These are phyloP conservation scores for Notarius quadriscutis DNA, from an alignment of 2,113 vertebrate genomes.

Conservation along the genomic window DNA sequence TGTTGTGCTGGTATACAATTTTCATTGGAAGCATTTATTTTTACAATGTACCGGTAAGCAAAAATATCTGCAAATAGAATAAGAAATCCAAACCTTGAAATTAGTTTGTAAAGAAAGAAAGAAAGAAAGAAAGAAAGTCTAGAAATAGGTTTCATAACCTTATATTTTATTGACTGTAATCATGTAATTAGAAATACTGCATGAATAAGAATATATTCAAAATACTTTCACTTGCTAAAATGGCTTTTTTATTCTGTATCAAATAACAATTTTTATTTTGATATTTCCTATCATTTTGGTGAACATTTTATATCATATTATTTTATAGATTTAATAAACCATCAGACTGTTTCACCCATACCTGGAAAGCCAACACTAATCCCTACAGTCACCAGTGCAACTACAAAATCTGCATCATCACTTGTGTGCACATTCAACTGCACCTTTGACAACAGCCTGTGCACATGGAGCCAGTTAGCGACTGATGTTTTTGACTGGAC, in stretches of 20 bases:
- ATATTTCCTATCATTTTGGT: background rate
- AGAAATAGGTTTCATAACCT: background rate
- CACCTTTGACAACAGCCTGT: slow-evolving; percentile 72
- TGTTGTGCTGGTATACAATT: no score
- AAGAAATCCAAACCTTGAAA: background rate
- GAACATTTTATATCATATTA: background rate
- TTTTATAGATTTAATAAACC: background rate
- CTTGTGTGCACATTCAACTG: slow-evolving; percentile 66
- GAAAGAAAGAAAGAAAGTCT: background rate
- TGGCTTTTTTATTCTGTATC: background rate
- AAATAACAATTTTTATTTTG: background rate
- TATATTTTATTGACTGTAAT: background rate
- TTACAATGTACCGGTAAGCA: no score
- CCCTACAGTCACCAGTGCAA: background rate
- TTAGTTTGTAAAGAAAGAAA: background rate
- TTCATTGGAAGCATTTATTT: no score
- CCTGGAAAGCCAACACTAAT: background rate
- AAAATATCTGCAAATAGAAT: background rate
- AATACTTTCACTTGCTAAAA: background rate
- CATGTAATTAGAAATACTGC: background rate
- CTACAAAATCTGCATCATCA: background rate
- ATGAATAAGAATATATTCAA: background rate
- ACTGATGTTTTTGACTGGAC: slow-evolving; percentile 73
- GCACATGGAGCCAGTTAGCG: slow-evolving; percentile 72
- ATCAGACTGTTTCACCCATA: background rate